Evolutionary conservation across 2,888 invertebrate species (phyloP), one percentile per base, ranked within the genome.

Genomic region (Hyles lineata): DNA sequence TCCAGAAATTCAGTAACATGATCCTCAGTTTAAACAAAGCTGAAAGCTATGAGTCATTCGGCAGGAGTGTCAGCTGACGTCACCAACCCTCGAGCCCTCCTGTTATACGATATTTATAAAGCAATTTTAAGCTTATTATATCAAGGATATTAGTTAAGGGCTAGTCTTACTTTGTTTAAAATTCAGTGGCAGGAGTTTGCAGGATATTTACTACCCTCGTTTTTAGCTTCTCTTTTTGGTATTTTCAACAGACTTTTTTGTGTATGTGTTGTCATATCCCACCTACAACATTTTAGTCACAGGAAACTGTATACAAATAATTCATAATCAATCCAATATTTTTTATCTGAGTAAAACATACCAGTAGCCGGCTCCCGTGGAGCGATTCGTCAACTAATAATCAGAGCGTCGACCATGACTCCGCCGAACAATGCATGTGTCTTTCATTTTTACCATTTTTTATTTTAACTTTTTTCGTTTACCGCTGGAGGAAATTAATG

Each of bases 401-500:
- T 77, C 43, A 78, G 76, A 76, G 73, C 70, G 69, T 9, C 62
- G 80, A 75, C 85, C 85, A 77, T 85, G 83, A 84, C 82, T 82
- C 72, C 70, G 75, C 76, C 80, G 76, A 79, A 82, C 84, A 83
- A 82, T 82, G 83, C 78, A 79, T 79, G 80, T 77, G 79, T 75
- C 76, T 77, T 82, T 82, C 74, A 81, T 81, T 79, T 82, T 81
- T 76, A 55, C 55, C 74, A 74, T 52, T 80, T 79, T 85, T 83
- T 83, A 80, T 75, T 81, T 79, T 81, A 75, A 74, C 73, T 82
- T 85, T 87, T 88, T 83, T 76, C 78, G 76, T 62, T 74, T 79
- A 80, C 80, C 79, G 80, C 75, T 79, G 76, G 77, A 80, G 82
- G 80, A 87, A 87, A 89, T 87, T 84, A 86, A 76, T 78, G 76